Evolutionary conservation across 2,113 vertebrate species (phyloP).

Genomic region (Pao palembangensis): DNA sequence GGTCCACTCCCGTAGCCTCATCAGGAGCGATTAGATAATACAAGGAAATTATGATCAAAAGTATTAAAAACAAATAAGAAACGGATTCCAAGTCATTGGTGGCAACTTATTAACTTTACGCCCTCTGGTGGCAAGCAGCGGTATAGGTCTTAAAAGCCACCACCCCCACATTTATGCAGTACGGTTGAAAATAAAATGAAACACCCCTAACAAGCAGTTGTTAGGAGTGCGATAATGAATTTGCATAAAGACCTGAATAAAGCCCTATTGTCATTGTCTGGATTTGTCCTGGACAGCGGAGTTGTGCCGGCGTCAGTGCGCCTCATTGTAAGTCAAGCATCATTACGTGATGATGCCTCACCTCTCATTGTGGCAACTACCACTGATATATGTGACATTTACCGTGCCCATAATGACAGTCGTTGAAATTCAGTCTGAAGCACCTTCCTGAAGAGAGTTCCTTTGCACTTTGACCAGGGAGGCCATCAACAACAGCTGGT

Average conservation of each 20-base stretch:
- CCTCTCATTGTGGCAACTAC: slow-evolving; percentile 7
- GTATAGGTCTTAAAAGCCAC: neutral
- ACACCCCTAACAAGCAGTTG: neutral
- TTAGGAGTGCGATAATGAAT: neutral
- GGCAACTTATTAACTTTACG: too few relatives aligned
- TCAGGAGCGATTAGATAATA: neutral
- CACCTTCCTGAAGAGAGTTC: too few relatives aligned
- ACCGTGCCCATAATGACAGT: slow-evolving; percentile 3
- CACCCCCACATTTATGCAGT: neutral
- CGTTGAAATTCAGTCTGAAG: too few relatives aligned
- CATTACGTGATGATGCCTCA: neutral
- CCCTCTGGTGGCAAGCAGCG: neutral
- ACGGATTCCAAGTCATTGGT: too few relatives aligned
- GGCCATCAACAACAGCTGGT: slow-evolving; percentile 87
- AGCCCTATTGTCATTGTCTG: neutral
- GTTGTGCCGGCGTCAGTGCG: neutral
- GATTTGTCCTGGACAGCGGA: neutral
- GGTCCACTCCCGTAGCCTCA: neutral
- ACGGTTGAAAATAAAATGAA: too few relatives aligned
- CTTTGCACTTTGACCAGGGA: slow-evolving; percentile 73
- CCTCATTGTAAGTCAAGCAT: too few relatives aligned
- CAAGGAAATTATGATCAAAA: neutral
- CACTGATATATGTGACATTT: slow-evolving; percentile 11
- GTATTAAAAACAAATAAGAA: neutral
- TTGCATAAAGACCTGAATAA: neutral